phyloP scores from a whole-genome alignment of 2,888 invertebrate species.

The Machimus atricapillus region DNA sequence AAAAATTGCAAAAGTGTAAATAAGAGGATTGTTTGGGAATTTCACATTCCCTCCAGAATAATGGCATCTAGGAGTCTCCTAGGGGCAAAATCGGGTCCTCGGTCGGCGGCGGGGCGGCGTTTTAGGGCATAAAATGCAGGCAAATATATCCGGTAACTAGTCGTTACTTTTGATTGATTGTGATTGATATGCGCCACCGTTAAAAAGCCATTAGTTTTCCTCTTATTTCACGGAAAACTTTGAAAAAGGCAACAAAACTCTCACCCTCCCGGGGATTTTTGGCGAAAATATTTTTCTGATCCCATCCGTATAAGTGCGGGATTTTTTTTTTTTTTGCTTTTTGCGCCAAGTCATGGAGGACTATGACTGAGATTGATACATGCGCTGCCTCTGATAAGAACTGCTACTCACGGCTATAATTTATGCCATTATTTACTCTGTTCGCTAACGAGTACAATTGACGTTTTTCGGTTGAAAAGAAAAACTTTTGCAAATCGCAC shows the following conservation, averaged over 20 bases:
- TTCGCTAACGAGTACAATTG: neutral
- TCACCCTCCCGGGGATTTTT: neutral
- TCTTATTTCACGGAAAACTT: neutral
- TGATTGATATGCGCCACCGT: constrained; percentile 18
- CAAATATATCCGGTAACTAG: constrained; percentile 29
- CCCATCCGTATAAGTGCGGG: neutral
- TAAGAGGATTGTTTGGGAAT: neutral
- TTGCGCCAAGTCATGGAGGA: neutral
- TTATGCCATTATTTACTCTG: neutral
- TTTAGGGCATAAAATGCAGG: neutral
- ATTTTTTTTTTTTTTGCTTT: neutral
- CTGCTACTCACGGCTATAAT: neutral
- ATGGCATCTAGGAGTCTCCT: neutral
- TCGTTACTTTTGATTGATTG: constrained; percentile 15
- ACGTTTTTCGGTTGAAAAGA: neutral
- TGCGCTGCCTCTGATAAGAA: neutral
- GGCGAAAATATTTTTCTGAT: neutral
- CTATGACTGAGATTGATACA: neutral
- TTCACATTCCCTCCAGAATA: neutral
- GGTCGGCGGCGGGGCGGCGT: neutral
- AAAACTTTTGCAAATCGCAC: neutral
- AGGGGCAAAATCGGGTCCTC: neutral
- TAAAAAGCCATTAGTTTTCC: constrained; percentile 17
- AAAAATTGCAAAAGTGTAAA: neutral
- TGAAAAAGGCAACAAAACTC: neutral